phyloP scores from a whole-genome alignment of 2,797 vertebrate genomes.

The Pseudochromis fuscus region DNA sequence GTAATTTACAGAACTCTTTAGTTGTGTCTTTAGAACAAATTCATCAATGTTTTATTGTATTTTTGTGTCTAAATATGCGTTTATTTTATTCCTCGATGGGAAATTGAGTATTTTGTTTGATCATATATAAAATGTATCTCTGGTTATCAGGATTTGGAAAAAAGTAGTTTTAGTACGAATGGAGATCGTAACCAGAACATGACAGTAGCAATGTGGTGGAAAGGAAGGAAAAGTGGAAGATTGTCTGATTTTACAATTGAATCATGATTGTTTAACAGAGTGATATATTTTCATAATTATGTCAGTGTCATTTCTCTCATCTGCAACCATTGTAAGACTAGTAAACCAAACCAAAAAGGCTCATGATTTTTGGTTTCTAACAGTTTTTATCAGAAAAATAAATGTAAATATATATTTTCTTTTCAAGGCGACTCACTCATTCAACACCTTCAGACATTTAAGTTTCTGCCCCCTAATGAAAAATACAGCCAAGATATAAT shows the following conservation, averaged over 20 bases:
- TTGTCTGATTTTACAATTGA: background rate
- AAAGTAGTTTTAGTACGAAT: background rate
- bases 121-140: too few species aligned
- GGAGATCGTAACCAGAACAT: background rate
- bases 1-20: too few species aligned
- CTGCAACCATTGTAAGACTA: background rate
- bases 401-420: background rate
- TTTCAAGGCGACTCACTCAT: background rate
- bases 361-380: background rate
- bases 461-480: background rate
- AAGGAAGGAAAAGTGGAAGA: too few species aligned
- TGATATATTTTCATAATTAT: background rate
- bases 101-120: too few species aligned
- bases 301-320: background rate
- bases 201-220: background rate
- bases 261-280: background rate
- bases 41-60: constrained; percentile 20
- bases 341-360: constrained; percentile 1
- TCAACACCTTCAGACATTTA: background rate
- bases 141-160: background rate
- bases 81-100: background rate
- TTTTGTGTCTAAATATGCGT: background rate
- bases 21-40: background rate
- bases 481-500: background rate
- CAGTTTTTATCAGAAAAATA: background rate